Percentiles rank a stretch among this genome's conserved stretches.
These are phyloP conservation scores for Pangasianodon hypophthalmus DNA, from an alignment of 2,113 vertebrate species.

Conservation along the genomic window DNA sequence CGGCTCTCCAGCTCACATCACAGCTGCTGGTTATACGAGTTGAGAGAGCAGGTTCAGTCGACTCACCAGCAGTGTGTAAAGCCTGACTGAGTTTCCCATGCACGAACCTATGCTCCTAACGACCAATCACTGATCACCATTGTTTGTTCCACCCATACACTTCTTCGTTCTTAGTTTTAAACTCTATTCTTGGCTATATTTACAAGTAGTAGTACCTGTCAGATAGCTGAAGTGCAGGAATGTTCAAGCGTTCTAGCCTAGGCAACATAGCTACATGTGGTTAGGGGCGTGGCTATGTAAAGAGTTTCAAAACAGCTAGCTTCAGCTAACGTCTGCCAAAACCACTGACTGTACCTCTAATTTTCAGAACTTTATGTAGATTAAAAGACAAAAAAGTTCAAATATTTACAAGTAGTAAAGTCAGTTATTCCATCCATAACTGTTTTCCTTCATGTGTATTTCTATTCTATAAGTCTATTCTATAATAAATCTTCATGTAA, in stretches of 20 bases:
- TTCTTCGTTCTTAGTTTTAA: not conserved
- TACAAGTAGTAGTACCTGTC: not conserved
- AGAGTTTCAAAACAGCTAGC: not conserved
- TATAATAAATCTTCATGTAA: not conserved
- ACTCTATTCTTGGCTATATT: not conserved
- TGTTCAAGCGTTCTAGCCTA: not conserved
- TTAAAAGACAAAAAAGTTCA: not conserved
- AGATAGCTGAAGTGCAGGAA: not conserved
- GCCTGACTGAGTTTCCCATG: not conserved
- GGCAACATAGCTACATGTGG: not conserved
- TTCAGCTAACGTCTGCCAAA: not conserved
- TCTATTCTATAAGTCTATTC: not conserved
- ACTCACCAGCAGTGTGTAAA: not conserved
- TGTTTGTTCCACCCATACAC: not conserved
- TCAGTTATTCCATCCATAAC: not conserved
- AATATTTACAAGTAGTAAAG: not conserved
- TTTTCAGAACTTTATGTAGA: not conserved
- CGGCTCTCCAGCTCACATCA: not conserved
- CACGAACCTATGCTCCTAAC: not conserved
- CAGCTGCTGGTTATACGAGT: not conserved
- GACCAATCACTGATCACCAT: not conserved
- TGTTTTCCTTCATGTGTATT: not conserved
- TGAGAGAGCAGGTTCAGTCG: not conserved
- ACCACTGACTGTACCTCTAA: not conserved
- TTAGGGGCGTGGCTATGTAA: not conserved